phyloP scores from a whole-genome alignment of 1,140 invertebrate genomes.

The Leptoteleia sp. region DNA sequence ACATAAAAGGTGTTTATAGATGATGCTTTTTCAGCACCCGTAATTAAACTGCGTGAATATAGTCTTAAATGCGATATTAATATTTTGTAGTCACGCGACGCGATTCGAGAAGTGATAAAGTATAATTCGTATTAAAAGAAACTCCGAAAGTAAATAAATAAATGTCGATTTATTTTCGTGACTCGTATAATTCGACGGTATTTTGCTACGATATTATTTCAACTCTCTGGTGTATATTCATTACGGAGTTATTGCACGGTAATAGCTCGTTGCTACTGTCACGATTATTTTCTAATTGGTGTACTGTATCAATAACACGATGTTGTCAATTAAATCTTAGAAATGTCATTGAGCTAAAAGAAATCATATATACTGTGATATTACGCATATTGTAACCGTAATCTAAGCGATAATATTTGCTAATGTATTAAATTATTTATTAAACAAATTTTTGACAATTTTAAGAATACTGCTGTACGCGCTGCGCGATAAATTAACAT shows the following conservation, averaged over 20 bases:
- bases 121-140: slow-evolving; percentile 23
- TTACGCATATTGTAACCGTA: neutral
- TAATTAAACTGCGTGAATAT: too few relatives aligned
- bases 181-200: slow-evolving; percentile 3
- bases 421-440: too few relatives aligned
- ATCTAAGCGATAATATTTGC: too few relatives aligned
- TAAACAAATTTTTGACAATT: too few relatives aligned
- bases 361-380: slow-evolving; percentile 11
- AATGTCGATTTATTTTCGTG: slow-evolving; percentile 16
- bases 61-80: too few relatives aligned
- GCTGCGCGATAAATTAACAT: too few relatives aligned
- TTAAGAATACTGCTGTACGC: too few relatives aligned
- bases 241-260: neutral
- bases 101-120: slow-evolving; percentile 6
- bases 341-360: neutral
- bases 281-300: slow-evolving; percentile 2
- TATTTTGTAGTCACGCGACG: too few relatives aligned
- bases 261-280: neutral
- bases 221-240: neutral
- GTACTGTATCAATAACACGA: neutral
- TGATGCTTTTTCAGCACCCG: too few relatives aligned
- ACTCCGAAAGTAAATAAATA: slow-evolving; percentile 24
- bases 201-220: slow-evolving; percentile 6
- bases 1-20: too few relatives aligned
- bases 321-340: slow-evolving; percentile 3